Percentiles rank a stretch among this genome's conserved stretches.
phyloP scores from a whole-genome alignment of 2,888 invertebrate genomes.

The Cosmia trapezina region DNA sequence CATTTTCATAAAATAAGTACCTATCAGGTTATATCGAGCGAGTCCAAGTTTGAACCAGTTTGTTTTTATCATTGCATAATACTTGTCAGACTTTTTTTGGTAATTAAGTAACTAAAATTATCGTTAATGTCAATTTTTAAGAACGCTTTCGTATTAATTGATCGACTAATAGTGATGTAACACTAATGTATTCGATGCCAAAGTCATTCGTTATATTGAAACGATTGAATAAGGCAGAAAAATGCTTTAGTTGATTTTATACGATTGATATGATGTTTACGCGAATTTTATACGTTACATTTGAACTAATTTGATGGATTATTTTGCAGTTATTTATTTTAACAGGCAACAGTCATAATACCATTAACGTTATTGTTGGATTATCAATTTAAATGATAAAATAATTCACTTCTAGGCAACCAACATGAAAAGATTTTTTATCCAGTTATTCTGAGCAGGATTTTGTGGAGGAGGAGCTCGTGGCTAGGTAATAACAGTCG shows the following conservation, averaged over 20 bases:
- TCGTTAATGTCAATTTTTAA: constrained; percentile 67
- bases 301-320: background rate
- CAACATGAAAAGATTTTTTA: no score
- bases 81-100: constrained; percentile 63
- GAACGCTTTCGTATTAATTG: constrained; percentile 52
- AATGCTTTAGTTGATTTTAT: constrained; percentile 10
- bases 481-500: no score
- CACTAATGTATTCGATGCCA: constrained; percentile 20
- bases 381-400: no score
- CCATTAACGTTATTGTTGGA: background rate
- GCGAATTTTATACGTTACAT: constrained; percentile 21
- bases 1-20: constrained; percentile 76
- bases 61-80: constrained; percentile 73
- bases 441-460: no score
- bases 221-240: constrained; percentile 1
- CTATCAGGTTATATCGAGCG: constrained; percentile 59
- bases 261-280: constrained; percentile 21
- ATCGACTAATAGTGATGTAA: constrained; percentile 53
- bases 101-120: constrained; percentile 72
- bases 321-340: background rate
- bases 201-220: constrained; percentile 7
- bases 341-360: background rate
- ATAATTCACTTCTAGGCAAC: no score
- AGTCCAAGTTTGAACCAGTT: constrained; percentile 74
- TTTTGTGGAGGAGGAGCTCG: no score